phyloP scores from a whole-genome alignment of 2,888 invertebrate species.

The Caprella mutica region DNA sequence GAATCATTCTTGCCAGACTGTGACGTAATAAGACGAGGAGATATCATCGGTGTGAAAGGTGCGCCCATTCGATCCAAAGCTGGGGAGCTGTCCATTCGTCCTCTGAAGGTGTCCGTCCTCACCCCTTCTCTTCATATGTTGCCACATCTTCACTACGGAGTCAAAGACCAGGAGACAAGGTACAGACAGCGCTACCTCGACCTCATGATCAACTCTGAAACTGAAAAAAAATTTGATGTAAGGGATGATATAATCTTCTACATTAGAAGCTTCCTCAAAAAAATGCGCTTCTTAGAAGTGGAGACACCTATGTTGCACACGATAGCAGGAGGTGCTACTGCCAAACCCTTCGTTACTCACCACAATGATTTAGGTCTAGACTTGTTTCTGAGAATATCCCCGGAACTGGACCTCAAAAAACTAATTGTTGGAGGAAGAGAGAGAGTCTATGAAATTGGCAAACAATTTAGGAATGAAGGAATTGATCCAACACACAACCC shows the following conservation, averaged over 20 bases:
- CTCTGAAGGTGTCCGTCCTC: constrained; percentile 65
- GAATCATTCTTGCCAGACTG: constrained; percentile 64
- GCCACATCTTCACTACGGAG: constrained; percentile 91
- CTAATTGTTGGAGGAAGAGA: constrained; percentile 95
- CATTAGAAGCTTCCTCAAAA: constrained; percentile 73
- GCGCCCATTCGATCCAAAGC: constrained; percentile 87
- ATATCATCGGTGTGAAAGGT: constrained; percentile 79
- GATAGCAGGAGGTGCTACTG: constrained; percentile 98
- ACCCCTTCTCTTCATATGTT: constrained; percentile 97
- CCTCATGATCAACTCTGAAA: constrained; percentile 83
- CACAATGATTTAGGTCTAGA: constrained; percentile 98
- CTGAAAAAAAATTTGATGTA: constrained; percentile 75
- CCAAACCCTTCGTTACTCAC: constrained; percentile 96
- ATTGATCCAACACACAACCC: constrained; percentile 99
- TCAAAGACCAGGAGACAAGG: constrained; percentile 87
- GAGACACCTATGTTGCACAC: constrained; percentile 99
- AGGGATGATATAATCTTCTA: constrained; percentile 73
- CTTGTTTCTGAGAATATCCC: constrained; percentile 93
- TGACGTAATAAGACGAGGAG: constrained; percentile 77
- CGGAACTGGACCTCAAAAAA: constrained; percentile 97
- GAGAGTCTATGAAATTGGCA: constrained; percentile 76
- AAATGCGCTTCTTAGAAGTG: constrained; percentile 88
- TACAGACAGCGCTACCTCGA: constrained; percentile 92
- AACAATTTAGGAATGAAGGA: constrained; percentile 96
- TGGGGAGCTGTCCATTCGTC: constrained; percentile 91